Evolutionary conservation across 1,140 invertebrate species (phyloP).

Genomic region (Ephestia elutella): DNA sequence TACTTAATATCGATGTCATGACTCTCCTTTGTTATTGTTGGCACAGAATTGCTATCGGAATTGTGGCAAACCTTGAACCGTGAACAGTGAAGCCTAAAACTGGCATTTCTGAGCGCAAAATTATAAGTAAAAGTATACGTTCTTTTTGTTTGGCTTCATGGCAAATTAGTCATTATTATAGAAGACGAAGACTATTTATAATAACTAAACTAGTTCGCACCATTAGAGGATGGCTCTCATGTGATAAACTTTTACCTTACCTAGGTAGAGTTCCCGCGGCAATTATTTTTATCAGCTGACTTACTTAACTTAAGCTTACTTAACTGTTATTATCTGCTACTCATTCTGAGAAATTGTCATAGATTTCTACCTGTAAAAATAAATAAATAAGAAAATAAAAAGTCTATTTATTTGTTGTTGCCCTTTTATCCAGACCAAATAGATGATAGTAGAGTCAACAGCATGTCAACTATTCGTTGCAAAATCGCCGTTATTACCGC

Average conservation of each 20-base stretch:
- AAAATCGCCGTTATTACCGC: too few relatives aligned
- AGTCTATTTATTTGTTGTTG: too few relatives aligned
- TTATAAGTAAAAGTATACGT: not conserved
- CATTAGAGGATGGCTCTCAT: not conserved
- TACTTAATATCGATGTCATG: constrained; percentile 54
- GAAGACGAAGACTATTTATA: not conserved
- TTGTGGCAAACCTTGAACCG: constrained; percentile 6
- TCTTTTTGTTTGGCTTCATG: not conserved
- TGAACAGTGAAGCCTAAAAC: constrained; percentile 2
- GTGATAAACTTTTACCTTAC: constrained; percentile 7
- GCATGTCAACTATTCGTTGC: too few relatives aligned
- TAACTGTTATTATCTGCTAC: too few relatives aligned
- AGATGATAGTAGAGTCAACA: too few relatives aligned
- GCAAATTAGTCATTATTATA: not conserved
- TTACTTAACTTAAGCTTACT: too few relatives aligned
- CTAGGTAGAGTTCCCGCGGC: too few relatives aligned
- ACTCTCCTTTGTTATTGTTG: constrained; percentile 40
- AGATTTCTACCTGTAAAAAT: too few relatives aligned
- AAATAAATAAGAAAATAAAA: too few relatives aligned
- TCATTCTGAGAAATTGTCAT: too few relatives aligned
- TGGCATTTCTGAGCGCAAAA: not conserved
- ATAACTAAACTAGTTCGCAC: not conserved
- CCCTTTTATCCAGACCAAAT: too few relatives aligned
- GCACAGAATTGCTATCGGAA: constrained; percentile 20
- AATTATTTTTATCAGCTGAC: too few relatives aligned